Base-by-base conservation (phyloP, 1,140 invertebrate genomes). In the Sinella curviseta region DNA sequence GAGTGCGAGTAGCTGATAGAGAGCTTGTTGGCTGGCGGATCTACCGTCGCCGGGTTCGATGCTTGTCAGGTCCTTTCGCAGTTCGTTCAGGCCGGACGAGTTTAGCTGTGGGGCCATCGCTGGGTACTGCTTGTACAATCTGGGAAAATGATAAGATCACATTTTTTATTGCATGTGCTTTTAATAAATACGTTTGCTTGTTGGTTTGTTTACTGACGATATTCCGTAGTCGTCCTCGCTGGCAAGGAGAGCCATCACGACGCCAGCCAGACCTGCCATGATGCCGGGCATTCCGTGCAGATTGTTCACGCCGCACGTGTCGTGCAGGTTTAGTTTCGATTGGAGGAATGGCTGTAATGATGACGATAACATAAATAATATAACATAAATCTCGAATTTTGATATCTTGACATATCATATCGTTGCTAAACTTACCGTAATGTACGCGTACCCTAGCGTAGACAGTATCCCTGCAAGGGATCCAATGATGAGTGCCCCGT, bases 301-400 rank as follows among this genome's bases (percentile, higher is more conserved):
- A 88, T 98, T 98, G 88, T 98, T 91, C 0, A 98, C 95, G 1
- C 97, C 97, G 86, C 96, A 98, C 0, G 96, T 98, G 86, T 98
- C 97, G 85, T 95, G 92, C 55, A 98, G 87, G 73, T 91, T 90
- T 1, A 94, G 85, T 70, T 89, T 91, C 48, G 88, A 88, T 60
- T 91, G 89, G 35, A 97, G 86, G 54, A 90, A 86, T 30, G 94
- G 94, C 94, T 96, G 86, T 20, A 39, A n/a, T n/a, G n/a, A n/a
- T n/a, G n/a, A n/a, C n/a, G n/a, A n/a, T n/a, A n/a, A n/a, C 20
- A 81, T 67, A 60, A 65, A 70, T 20, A 33, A 39, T 24, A 55
- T 28, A 20, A 39, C 35, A 34, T 31, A 33, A n/a, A n/a, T n/a
- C n/a, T n/a, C n/a, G n/a, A n/a, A n/a, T n/a, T n/a, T n/a, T n/a